These are phyloP conservation scores for Alouatta palliata DNA, from an alignment of 2,113 vertebrate genomes.

Conservation along the genomic window DNA sequence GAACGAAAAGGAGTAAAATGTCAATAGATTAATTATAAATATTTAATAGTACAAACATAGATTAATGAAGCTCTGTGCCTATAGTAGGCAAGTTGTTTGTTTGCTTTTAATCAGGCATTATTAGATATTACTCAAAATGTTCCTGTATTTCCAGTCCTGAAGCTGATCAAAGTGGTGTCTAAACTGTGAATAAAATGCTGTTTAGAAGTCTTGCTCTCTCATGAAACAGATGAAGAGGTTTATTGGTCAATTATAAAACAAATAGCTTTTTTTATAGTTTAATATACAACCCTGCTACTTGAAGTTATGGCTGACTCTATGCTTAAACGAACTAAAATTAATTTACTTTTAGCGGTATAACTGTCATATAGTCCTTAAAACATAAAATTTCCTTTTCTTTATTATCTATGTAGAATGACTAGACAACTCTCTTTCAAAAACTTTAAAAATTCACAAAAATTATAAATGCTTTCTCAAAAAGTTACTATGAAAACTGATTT, in stretches of 20 bases:
- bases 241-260: background rate
- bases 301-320: background rate
- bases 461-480: background rate
- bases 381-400: background rate
- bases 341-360: background rate
- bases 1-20: background rate
- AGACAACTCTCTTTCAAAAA: background rate
- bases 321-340: background rate
- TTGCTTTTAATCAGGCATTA: background rate
- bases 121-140: background rate
- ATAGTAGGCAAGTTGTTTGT: background rate
- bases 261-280: background rate
- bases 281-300: background rate
- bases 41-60: background rate
- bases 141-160: background rate
- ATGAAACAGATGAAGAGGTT: background rate
- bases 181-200: background rate
- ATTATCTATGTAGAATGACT: background rate
- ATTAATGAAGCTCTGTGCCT: background rate
- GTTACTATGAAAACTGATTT: background rate
- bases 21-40: background rate
- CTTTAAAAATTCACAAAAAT: background rate
- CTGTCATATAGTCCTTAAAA: background rate
- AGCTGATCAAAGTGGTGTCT: background rate
- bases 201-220: background rate